Base-by-base conservation (phyloP, 2,797 vertebrate genomes). In the Hybognathus amarus region DNA sequence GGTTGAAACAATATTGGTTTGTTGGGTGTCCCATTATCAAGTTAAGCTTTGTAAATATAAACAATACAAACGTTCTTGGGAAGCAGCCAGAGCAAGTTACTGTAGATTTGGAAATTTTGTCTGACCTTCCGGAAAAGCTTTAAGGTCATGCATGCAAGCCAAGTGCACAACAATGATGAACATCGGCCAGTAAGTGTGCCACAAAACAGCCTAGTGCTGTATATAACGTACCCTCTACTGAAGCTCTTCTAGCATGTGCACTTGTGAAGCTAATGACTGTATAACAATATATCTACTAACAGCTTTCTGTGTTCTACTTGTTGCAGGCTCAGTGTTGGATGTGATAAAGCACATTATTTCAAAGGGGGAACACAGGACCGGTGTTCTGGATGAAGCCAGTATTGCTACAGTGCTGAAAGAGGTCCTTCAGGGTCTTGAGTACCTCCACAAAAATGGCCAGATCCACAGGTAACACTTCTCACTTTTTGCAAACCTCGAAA, bases 341-440 rank as follows among this genome's bases (percentile, higher is more conserved):
- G 97, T 99, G 88, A 99, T 99, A 91, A 99, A 99, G 89, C 96
- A 99, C 85, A 97, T 99, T 40, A 96, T 99, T 91, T 97, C 98
- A 8, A 96, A 97, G 85, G 97, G 98, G 1, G 98, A 99, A 24
- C 97, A 99, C 92, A 99, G 95, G 94, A 95, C 91, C 0, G 98
- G 98, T 40, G 98, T 99, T 87, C 93, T 99, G 87, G 98, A 99
- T 77, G 97, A 99, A 84, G 81, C 97, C 6, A 96, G 95, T 89
- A 99, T 99, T 90, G 98, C 98, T 87, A 98, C 97, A 0, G 96
- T 99, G 87, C 92, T 99, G 79, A 98, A 94, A 89, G 98, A 99
- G 56, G 98, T 99, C 79, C 92, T 99, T 20, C 96, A 98, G 67
- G 98, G 97, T 1, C 89, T 99, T 87, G 98, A 99, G 87, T 99